Conservation (phyloP, 2,113 vertebrate species). For the Triplophysa siluroides region DNA sequence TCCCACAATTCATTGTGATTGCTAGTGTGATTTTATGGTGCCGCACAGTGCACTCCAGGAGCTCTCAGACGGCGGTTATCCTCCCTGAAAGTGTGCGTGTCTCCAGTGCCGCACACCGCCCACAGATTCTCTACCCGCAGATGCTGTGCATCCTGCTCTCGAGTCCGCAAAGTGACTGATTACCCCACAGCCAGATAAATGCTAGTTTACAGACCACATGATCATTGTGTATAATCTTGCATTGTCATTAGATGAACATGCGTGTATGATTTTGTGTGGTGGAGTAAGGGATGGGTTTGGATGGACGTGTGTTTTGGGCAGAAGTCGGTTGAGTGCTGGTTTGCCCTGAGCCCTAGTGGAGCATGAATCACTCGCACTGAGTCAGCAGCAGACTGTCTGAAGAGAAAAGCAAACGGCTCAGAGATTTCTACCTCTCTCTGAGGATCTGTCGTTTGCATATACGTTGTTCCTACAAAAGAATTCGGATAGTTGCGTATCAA, state of each 20-base stretch:
- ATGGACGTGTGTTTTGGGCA: slow-evolving; percentile 9
- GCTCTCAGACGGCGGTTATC: neutral
- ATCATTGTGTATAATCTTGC: slow-evolving; percentile 11
- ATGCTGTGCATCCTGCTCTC: neutral
- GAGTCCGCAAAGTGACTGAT: neutral
- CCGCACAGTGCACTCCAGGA: neutral
- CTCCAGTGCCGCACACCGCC: neutral
- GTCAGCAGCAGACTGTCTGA: slow-evolving; percentile 55
- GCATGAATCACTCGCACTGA: slow-evolving; percentile 54
- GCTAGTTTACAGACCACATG: neutral
- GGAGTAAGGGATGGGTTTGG: slow-evolving; percentile 23
- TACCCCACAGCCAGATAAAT: neutral
- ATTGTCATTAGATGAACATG: neutral
- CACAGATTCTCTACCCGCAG: neutral
- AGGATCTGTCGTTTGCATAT: slow-evolving; percentile 48
- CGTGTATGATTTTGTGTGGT: slow-evolving; percentile 9
- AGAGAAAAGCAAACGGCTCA: slow-evolving; percentile 64
- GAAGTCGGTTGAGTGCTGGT: slow-evolving; percentile 37
- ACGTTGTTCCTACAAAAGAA: too few relatives aligned
- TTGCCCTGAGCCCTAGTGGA: slow-evolving; percentile 45
- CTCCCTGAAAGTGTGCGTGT: slow-evolving; percentile 1
- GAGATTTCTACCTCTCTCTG: slow-evolving; percentile 53
- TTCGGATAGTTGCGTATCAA: neutral
- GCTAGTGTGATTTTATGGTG: slow-evolving; percentile 17
- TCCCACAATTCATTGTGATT: slow-evolving; percentile 24